A percentile compares a stretch with the other conserved stretches of the same genome.
Conservation (phyloP, 2,113 vertebrate genomes). For the Regulus satrapa region DNA sequence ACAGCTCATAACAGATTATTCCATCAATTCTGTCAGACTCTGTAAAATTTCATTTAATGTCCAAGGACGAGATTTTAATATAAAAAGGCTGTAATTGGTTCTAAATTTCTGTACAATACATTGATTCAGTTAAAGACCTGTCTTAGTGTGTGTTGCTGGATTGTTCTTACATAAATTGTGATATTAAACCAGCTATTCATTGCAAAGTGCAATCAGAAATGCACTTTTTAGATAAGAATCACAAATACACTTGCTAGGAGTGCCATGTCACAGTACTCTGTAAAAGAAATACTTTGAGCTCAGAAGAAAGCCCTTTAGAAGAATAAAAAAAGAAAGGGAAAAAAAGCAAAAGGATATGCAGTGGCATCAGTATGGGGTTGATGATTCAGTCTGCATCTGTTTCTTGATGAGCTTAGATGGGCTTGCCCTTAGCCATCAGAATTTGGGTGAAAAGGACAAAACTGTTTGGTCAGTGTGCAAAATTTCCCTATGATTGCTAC, state of each 20-base stretch:
- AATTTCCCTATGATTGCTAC: neutral
- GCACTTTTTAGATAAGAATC: neutral
- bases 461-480: neutral
- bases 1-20: slow-evolving; percentile 32
- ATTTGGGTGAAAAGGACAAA: neutral
- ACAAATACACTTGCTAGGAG: neutral
- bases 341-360: neutral
- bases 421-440: neutral
- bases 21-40: neutral
- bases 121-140: neutral
- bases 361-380: neutral
- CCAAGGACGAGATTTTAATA: neutral
- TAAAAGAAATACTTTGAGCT: neutral
- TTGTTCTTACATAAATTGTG: neutral
- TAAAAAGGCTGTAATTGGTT: neutral
- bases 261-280: neutral
- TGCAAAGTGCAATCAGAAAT: neutral
- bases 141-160: neutral
- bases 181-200: neutral
- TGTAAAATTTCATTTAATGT: slow-evolving; percentile 24
- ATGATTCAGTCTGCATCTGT: neutral
- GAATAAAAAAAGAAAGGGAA: neutral
- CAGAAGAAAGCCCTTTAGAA: neutral
- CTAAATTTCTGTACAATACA: neutral
- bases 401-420: neutral